Percentiles rank a stretch among this genome's conserved stretches.
Evolutionary conservation across 2,113 vertebrate species (phyloP).

Genomic region (Siniperca knerii): DNA sequence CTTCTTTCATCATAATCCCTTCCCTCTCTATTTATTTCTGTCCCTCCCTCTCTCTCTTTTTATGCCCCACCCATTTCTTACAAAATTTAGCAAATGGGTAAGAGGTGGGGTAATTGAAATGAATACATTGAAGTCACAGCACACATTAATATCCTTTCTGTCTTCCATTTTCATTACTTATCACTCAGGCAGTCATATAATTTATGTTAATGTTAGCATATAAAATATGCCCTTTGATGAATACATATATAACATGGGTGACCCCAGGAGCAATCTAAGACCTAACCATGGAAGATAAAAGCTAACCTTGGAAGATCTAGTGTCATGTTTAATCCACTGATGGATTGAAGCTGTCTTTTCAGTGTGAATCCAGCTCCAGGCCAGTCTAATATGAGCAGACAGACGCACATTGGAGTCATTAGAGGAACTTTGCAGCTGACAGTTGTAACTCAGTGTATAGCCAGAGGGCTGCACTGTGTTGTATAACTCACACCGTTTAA

Average conservation of each 20-base stretch:
- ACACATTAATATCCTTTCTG: constrained; percentile 4
- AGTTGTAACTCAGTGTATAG: constrained; percentile 53
- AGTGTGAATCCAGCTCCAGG: constrained; percentile 46
- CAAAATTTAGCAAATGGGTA: constrained; percentile 23
- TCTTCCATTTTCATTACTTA: constrained; percentile 22
- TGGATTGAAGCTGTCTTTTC: constrained; percentile 56
- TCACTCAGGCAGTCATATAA: neutral
- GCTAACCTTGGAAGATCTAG: constrained; percentile 53
- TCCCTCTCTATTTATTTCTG: constrained; percentile 8
- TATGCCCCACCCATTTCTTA: constrained; percentile 26
- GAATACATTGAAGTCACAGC: constrained; percentile 6
- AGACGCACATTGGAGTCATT: constrained; percentile 70
- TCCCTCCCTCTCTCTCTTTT: neutral
- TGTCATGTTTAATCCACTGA: constrained; percentile 62
- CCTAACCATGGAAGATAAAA: constrained; percentile 38
- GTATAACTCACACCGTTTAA: constrained; percentile 59
- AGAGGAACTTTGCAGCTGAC: constrained; percentile 58
- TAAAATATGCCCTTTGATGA: constrained; percentile 3
- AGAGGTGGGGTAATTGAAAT: constrained; percentile 18
- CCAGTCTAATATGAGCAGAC: constrained; percentile 65
- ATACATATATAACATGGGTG: constrained; percentile 10
- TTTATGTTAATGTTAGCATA: constrained; percentile 27
- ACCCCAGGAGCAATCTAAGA: constrained; percentile 13
- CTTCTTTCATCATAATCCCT: constrained; percentile 49
- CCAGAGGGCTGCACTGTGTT: constrained; percentile 54